These are phyloP conservation scores for Danio jaintianensis DNA, from an alignment of 2,797 vertebrate species.

Conservation along the genomic window DNA sequence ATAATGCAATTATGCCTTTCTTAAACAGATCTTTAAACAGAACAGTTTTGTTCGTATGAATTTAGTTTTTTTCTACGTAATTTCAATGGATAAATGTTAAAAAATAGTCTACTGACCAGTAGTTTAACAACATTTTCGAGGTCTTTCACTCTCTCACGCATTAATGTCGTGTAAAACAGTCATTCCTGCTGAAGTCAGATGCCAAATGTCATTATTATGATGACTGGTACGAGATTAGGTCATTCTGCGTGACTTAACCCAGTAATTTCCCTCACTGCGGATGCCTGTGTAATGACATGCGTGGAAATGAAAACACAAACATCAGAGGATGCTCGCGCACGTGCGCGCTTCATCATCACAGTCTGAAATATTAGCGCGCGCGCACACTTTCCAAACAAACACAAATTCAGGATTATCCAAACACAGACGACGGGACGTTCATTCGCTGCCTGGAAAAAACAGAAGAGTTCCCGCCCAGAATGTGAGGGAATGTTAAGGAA, in stretches of 20 bases:
- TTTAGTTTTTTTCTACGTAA: no score
- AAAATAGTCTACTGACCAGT: no score
- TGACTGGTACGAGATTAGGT: neutral
- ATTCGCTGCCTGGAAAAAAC: neutral
- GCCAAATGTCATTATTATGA: constrained; percentile 20
- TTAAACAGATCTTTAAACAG: neutral
- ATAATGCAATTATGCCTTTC: no score
- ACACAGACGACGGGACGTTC: neutral
- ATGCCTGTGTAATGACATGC: constrained; percentile 33
- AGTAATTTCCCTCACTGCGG: constrained; percentile 21
- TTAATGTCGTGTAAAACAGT: neutral
- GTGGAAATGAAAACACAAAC: neutral
- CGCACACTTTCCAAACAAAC: constrained; percentile 16
- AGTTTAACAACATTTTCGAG: neutral
- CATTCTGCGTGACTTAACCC: constrained; percentile 45
- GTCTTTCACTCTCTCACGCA: neutral
- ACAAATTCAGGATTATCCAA: neutral
- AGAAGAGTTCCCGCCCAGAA: constrained; percentile 19
- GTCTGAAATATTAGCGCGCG: constrained; percentile 29
- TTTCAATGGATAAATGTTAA: no score
- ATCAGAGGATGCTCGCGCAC: constrained; percentile 26
- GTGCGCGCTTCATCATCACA: neutral
- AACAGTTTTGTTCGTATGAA: neutral
- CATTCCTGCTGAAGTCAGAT: neutral
- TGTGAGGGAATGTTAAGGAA: constrained; percentile 3